Evolutionary conservation across 1,140 invertebrate genomes (phyloP), one percentile per base, ranked within the genome.

Genomic region (Bradysia coprophila): DNA sequence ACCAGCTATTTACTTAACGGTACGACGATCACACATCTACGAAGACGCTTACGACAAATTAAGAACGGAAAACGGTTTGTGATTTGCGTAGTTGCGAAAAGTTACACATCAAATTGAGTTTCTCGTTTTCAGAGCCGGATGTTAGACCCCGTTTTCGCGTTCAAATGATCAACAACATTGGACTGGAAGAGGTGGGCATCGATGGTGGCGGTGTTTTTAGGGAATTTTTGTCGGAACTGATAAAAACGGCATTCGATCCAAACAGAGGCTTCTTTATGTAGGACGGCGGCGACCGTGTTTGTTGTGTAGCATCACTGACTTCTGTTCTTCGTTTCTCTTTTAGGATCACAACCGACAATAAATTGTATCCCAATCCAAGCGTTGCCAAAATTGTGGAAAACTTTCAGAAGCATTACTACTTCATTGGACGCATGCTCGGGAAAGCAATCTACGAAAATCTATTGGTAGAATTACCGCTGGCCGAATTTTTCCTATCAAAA

Each of bases 21-120:
- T 96, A 2, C 66, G 93, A 38, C 68, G 94, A 42, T 86, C 84
- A 51, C 91, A 93, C 65, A 67, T 98, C 0, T 98, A 98, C 60
- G 94, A 98, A 65, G 94, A 98, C 67, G 89, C 93, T 0, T 96
- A 91, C 62, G 89, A 93, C 21, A 93, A 93, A 61, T 63, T 97
- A 1, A 88, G 88, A 4, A 71, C 72, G 1, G 83, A 90, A 51
- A 96, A 93, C 68, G 82, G 83, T 82, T 62, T 56, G 53, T 43
- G 22, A 11, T 1, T 22, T 8, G 4, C 41, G 28, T 40, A n/a
- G 18, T 36, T 37, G 18, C 5, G 5, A 4, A 9, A 36, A 19
- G 41, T 11, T 42, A 32, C 6, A 8, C 24, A 28, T 32, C 46
- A 21, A 22, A 47, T 21, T 18, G 22, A 38, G 41, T 28, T 31